Evolutionary conservation across 2,797 vertebrate species (phyloP).

Genomic region (Knipowitschia caucasica): DNA sequence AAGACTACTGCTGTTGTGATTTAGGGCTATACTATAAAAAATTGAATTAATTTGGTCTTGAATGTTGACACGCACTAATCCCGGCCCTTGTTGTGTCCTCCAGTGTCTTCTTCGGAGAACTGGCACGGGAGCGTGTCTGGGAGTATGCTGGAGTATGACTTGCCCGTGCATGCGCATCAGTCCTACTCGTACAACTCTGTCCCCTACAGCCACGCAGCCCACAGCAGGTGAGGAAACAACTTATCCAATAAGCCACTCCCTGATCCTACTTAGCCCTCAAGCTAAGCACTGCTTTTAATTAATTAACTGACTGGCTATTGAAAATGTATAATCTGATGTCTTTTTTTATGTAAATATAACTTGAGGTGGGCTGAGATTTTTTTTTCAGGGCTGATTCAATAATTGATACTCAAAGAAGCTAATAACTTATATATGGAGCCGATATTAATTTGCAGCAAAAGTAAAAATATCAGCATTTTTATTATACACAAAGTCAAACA

Average conservation of each 20-base stretch:
- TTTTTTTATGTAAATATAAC: slow-evolving; percentile 27
- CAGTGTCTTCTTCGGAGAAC: slow-evolving; percentile 76
- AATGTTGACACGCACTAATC: slow-evolving; percentile 11
- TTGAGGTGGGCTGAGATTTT: no score
- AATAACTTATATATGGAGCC: no score
- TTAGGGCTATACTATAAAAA: no score
- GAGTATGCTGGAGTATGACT: slow-evolving; percentile 79
- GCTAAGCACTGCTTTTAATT: slow-evolving; percentile 54
- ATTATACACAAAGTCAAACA: no score
- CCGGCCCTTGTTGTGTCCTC: slow-evolving; percentile 59
- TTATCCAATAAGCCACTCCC: slow-evolving; percentile 60
- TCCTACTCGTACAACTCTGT: slow-evolving; percentile 78
- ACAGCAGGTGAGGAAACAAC: slow-evolving; percentile 83
- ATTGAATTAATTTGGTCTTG: neutral
- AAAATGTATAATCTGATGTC: slow-evolving; percentile 33
- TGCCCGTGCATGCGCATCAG: slow-evolving; percentile 69
- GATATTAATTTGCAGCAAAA: no score
- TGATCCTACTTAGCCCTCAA: slow-evolving; percentile 56
- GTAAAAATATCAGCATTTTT: no score
- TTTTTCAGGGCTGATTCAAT: no score
- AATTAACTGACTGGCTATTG: slow-evolving; percentile 28
- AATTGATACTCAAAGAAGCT: no score
- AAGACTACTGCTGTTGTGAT: no score
- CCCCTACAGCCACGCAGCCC: slow-evolving; percentile 79
- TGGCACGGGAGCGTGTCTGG: slow-evolving; percentile 79